Evolutionary conservation across 2,797 vertebrate species (phyloP).

Genomic region (Allobates femoralis): DNA sequence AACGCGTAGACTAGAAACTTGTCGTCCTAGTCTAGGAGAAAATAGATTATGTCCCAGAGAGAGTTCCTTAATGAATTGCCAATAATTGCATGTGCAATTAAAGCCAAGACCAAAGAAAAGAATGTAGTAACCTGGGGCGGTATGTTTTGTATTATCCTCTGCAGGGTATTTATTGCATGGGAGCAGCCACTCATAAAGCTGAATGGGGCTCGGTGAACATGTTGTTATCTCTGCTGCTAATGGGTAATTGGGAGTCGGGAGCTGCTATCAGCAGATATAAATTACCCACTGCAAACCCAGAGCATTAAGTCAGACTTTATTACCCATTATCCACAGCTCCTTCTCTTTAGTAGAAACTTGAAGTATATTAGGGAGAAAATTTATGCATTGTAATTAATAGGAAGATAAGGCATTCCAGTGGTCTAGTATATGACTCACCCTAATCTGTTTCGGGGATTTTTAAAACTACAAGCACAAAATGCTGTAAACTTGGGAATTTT

Average conservation of each 20-base stretch:
- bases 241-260: constrained; percentile 67
- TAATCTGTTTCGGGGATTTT: constrained; percentile 25
- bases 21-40: constrained; percentile 54
- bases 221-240: constrained; percentile 65
- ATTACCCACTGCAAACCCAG: constrained; percentile 72
- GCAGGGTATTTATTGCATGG: constrained; percentile 69
- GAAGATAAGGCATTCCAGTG: constrained; percentile 51
- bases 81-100: constrained; percentile 72
- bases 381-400: constrained; percentile 64
- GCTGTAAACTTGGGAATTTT: background rate
- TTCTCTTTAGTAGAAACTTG: constrained; percentile 68
- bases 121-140: constrained; percentile 53
- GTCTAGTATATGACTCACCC: constrained; percentile 34
- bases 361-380: constrained; percentile 69
- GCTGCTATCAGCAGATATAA: constrained; percentile 71
- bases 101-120: constrained; percentile 67
- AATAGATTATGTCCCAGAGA: constrained; percentile 65
- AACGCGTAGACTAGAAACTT: constrained; percentile 11
- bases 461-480: background rate
- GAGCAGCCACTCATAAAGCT: constrained; percentile 69
- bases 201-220: constrained; percentile 70
- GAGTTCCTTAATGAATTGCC: constrained; percentile 71
- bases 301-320: constrained; percentile 75
- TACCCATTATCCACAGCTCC: constrained; percentile 75
- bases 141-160: constrained; percentile 51